Percentiles rank a stretch among this genome's conserved stretches.
These are phyloP conservation scores for mouse (Mus musculus) DNA, from an alignment of 2,113 vertebrate species.

Conservation along the genomic window GRCm39 chr1:193992501-193993000, in stretches of 20 bases:
- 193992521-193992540: background rate
- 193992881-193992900: background rate
- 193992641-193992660: fast-evolving
- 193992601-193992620: background rate
- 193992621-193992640: background rate
- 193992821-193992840: conserved; percentile 56
- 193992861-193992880: conserved; percentile 36
- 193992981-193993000: background rate
- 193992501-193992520: background rate
- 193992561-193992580: background rate
- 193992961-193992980: background rate
- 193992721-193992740: conserved; percentile 67
- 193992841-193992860: conserved; percentile 76
- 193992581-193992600: background rate
- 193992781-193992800: conserved; percentile 61
- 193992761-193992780: conserved; percentile 69
- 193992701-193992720: background rate
- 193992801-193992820: conserved; percentile 65
- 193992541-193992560: background rate
- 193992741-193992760: conserved; percentile 63
- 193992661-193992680: background rate
- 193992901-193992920: background rate
- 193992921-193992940: background rate
- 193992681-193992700: background rate
- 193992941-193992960: background rate